Percentiles rank a stretch among this genome's conserved stretches.
Conservation (phyloP, 2,888 invertebrate genomes). For the Cephus sareptanus region DNA sequence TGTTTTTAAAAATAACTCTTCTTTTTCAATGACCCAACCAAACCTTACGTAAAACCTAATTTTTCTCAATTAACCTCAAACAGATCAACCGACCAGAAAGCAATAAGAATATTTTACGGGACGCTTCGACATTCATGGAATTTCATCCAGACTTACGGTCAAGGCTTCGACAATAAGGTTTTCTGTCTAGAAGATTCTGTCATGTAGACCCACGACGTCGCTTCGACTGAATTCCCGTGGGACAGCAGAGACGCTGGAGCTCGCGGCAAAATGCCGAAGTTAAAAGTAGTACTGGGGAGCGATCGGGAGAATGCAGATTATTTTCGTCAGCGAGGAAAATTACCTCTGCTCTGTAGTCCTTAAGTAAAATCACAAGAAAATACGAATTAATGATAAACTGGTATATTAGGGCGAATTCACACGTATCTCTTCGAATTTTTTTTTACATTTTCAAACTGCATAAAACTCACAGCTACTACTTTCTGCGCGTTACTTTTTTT, state of each 20-base stretch:
- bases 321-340: conserved; percentile 45
- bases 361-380: too few species aligned
- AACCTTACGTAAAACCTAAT: too few species aligned
- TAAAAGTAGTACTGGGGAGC: conserved; percentile 16
- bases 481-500: too few species aligned
- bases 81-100: background rate
- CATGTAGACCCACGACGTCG: background rate
- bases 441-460: background rate
- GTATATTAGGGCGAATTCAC: background rate
- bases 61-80: background rate
- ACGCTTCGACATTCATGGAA: background rate
- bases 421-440: background rate
- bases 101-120: background rate
- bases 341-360: background rate
- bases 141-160: background rate
- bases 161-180: background rate
- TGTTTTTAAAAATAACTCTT: too few species aligned
- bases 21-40: too few species aligned
- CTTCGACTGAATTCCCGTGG: background rate
- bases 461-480: too few species aligned
- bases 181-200: background rate
- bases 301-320: conserved; percentile 41
- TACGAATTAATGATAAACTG: too few species aligned
- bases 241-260: background rate
- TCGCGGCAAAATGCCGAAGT: background rate